Conservation (phyloP, 2,888 invertebrate genomes). For the Lasius fuliginosus region DNA sequence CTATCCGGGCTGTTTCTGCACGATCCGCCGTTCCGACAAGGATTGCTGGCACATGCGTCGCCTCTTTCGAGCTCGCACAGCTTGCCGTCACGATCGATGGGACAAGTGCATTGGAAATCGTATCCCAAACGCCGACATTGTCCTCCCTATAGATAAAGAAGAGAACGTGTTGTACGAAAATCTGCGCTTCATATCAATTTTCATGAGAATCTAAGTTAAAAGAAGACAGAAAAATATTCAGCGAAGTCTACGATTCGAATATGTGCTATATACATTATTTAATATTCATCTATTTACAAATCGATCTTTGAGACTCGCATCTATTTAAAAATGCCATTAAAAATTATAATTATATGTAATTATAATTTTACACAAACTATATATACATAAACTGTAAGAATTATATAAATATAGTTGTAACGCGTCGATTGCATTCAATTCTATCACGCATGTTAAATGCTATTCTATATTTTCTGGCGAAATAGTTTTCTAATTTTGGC, state of each 20-base stretch:
- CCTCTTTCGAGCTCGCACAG: constrained; percentile 94
- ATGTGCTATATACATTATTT: not conserved
- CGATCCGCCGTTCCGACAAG: constrained; percentile 96
- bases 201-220: not conserved
- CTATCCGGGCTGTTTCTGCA: constrained; percentile 96
- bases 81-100: constrained; percentile 92
- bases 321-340: no score
- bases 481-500: constrained; percentile 4
- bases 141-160: constrained; percentile 88
- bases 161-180: not conserved
- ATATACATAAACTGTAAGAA: not conserved
- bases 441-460: not conserved
- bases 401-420: not conserved
- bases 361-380: no score
- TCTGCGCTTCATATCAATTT: not conserved
- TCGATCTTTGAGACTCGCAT: not conserved
- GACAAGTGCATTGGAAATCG: constrained; percentile 94
- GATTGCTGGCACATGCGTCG: constrained; percentile 94
- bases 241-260: not conserved
- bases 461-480: not conserved
- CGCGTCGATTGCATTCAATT: not conserved
- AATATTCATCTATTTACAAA: not conserved
- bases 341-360: not conserved
- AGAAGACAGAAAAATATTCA: not conserved
- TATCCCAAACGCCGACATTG: constrained; percentile 94